Evolutionary conservation across 2,888 invertebrate genomes (phyloP), one percentile per base, ranked within the genome.

Genomic region (Calliscelio sp.): DNA sequence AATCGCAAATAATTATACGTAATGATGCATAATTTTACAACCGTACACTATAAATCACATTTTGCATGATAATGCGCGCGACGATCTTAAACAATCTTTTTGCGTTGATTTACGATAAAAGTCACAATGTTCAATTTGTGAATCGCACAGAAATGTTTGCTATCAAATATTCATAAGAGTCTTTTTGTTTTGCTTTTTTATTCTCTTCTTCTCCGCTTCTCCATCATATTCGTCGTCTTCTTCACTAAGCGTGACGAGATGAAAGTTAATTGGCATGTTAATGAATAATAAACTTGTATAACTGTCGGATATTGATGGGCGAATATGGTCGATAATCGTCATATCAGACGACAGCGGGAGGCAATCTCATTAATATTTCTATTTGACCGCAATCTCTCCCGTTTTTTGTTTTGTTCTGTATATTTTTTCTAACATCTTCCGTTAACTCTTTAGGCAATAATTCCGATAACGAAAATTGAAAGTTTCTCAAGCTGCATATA

Each of bases 251-350:
- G 85, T 83, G 82, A 85, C 86, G 89, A 90, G 88, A 89, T 87
- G 87, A 86, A 87, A 89, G 89, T 90, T 91, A 91, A 92, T 91
- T 89, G 90, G 87, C 88, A 89, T 88, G 90, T 90, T 91, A 91
- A 91, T 91, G 90, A 91, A 91, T 90, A 90, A 91, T 91, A 90
- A 91, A 90, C 89, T 89, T 87, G 90, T 89, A 87, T 90, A 89
- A 87, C 87, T 89, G 86, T 85, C 83, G 84, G 68, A 84, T 88
- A 88, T 90, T 87, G 88, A 89, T 86, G 87, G 77, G 75, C 79
- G 59, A 83, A 87, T 87, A 87, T 87, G 85, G 85, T 82, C 87
- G 90, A 91, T 90, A 90, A 88, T 89, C 87, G 87, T 65, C 84
- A 59, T 78, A 81, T 86, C 86, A 80, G 83, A 87, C 73, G 57